These are phyloP conservation scores for Brachynemurus nebulosus DNA, from an alignment of 2,888 invertebrate genomes.

Conservation along the genomic window DNA sequence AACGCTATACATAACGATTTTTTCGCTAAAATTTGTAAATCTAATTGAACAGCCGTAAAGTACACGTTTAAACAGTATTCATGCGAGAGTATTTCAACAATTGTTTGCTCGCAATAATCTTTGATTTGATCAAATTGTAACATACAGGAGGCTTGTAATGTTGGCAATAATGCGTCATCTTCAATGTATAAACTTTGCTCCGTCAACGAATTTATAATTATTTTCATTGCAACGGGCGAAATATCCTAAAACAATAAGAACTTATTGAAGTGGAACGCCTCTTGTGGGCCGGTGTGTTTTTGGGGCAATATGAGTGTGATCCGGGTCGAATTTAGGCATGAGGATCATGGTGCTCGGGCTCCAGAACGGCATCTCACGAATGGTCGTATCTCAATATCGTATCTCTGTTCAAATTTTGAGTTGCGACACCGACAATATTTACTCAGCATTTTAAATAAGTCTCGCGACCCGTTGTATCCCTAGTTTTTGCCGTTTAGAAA, in stretches of 20 bases:
- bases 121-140: constrained; percentile 29
- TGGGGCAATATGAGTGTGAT: no score
- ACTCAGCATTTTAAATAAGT: no score
- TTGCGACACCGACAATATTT: no score
- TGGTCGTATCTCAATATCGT: no score
- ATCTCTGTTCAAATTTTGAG: no score
- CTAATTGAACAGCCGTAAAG: constrained; percentile 24
- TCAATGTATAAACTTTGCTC: constrained; percentile 22
- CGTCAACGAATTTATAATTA: constrained; percentile 26
- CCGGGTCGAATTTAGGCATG: no score
- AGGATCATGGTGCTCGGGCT: no score
- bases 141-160: constrained; percentile 30
- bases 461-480: no score
- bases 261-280: not conserved
- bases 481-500: no score
- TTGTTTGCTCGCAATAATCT: constrained; percentile 10
- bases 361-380: no score
- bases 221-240: constrained; percentile 27
- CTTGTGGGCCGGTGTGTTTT: no score
- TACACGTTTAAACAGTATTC: constrained; percentile 27
- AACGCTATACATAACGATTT: constrained; percentile 28
- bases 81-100: constrained; percentile 1
- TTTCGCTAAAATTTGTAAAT: constrained; percentile 23
- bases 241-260: constrained; percentile 26
- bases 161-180: constrained; percentile 24